These are phyloP conservation scores for Mohoua ochrocephala DNA, from an alignment of 2,113 vertebrate species.

Conservation along the genomic window DNA sequence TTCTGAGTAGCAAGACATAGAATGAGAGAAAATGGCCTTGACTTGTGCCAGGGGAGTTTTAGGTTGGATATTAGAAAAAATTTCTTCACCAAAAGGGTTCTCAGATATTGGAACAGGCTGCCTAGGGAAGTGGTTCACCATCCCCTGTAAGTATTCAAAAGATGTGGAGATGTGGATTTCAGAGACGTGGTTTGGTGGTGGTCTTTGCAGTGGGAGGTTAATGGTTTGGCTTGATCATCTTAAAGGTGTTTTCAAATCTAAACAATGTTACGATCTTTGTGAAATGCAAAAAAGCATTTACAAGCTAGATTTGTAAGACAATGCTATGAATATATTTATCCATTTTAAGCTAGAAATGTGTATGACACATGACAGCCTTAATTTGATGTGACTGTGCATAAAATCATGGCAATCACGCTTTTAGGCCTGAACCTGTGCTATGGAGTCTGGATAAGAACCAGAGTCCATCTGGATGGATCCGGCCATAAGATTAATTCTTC, in stretches of 20 bases:
- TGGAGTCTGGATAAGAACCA: neutral
- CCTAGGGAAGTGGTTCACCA: neutral
- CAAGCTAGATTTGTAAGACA: neutral
- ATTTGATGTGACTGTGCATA: neutral
- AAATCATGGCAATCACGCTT: neutral
- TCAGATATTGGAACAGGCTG: neutral
- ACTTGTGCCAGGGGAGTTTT: neutral
- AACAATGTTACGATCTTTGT: neutral
- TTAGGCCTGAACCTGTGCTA: neutral
- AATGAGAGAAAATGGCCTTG: neutral
- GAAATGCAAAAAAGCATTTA: neutral
- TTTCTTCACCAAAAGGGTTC: rapidly evolving
- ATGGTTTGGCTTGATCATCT: neutral
- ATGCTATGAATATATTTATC: neutral
- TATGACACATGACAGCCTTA: neutral
- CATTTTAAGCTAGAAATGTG: neutral
- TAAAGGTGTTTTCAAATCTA: neutral
- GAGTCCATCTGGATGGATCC: neutral
- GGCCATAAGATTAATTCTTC: neutral
- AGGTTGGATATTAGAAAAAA: neutral
- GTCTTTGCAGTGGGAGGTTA: neutral
- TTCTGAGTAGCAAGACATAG: neutral
- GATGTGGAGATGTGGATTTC: neutral
- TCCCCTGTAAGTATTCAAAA: neutral
- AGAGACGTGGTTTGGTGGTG: neutral